Conservation (phyloP, 2,888 invertebrate species). For the Ectobius pallidus region DNA sequence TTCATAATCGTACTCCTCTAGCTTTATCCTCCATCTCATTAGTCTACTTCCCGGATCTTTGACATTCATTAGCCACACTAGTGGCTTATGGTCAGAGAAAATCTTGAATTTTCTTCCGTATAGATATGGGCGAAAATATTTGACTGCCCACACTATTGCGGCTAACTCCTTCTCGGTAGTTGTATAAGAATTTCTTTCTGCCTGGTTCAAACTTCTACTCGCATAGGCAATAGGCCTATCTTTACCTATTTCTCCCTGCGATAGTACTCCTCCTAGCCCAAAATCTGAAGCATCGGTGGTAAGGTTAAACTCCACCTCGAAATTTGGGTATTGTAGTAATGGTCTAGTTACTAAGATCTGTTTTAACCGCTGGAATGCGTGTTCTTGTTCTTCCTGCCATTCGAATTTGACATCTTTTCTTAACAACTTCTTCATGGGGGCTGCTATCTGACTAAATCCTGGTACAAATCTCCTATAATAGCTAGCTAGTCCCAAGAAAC, state of each 20-base stretch:
- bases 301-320: too few relatives aligned
- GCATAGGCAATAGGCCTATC: constrained; percentile 8
- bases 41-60: constrained; percentile 47
- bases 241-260: constrained; percentile 35
- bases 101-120: constrained; percentile 51
- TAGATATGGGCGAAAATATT: constrained; percentile 52
- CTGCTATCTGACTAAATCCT: constrained; percentile 18
- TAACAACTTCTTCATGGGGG: too few relatives aligned
- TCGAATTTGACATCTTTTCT: constrained; percentile 18
- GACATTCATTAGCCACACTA: constrained; percentile 45
- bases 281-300: too few relatives aligned
- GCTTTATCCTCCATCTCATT: constrained; percentile 47
- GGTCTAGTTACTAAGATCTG: constrained; percentile 13
- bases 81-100: constrained; percentile 50
- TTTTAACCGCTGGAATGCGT: constrained; percentile 14
- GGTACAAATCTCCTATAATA: constrained; percentile 30
- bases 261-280: constrained; percentile 38
- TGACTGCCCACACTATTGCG: constrained; percentile 50
- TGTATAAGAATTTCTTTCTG: too few relatives aligned
- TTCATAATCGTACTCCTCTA: constrained; percentile 48
- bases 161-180: constrained; percentile 50
- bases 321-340: constrained; percentile 37
- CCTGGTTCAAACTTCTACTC: too few relatives aligned
- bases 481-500: constrained; percentile 31
- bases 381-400: constrained; percentile 31